Conservation (phyloP, 1,140 invertebrate genomes). For the Tribolium castaneum region DNA sequence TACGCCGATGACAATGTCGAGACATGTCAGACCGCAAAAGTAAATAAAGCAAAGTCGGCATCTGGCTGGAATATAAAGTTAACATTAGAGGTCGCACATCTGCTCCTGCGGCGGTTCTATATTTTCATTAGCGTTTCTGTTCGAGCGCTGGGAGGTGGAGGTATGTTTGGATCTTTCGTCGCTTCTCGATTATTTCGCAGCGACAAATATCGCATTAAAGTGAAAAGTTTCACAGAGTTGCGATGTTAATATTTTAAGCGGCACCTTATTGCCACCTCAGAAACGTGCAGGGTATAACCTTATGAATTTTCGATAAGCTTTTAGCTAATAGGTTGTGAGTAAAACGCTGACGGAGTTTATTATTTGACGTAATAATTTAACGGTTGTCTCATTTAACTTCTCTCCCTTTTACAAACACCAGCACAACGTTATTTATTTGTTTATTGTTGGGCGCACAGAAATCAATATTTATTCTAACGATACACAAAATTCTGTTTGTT, state of each 20-base stretch:
- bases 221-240: slow-evolving; percentile 1
- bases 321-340: slow-evolving; percentile 24
- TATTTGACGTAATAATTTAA: slow-evolving; percentile 33
- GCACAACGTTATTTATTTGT: slow-evolving; percentile 9
- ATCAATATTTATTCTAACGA: slow-evolving; percentile 19
- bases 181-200: background rate
- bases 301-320: slow-evolving; percentile 31
- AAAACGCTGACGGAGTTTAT: slow-evolving; percentile 30
- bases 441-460: background rate
- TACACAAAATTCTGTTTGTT: slow-evolving; percentile 11
- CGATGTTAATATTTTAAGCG: slow-evolving; percentile 13
- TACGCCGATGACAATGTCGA: background rate
- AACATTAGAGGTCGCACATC: background rate
- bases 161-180: background rate
- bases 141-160: background rate
- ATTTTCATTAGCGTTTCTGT: slow-evolving; percentile 2
- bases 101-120: slow-evolving; percentile 8
- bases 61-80: background rate
- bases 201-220: background rate
- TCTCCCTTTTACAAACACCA: background rate
- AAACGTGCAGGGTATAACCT: background rate
- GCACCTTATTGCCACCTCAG: slow-evolving; percentile 17
- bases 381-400: background rate
- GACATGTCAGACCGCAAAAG: background rate
- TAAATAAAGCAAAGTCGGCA: slow-evolving; percentile 1